Conservation (phyloP, 2,888 invertebrate genomes). For the Acheta domesticus region DNA sequence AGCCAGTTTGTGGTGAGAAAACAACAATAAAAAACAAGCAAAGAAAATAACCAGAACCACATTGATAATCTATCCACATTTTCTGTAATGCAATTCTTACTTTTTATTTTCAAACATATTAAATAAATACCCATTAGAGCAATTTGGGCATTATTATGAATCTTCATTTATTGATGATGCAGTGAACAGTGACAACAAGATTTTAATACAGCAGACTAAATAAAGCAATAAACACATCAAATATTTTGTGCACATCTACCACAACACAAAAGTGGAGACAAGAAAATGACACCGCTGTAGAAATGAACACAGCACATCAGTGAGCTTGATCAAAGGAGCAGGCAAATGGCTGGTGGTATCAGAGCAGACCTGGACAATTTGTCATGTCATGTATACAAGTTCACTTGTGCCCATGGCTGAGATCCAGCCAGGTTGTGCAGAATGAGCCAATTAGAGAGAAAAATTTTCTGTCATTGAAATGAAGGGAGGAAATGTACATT, state of each 20-base stretch:
- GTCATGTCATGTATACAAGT: background rate
- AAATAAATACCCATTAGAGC: background rate
- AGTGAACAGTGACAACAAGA: background rate
- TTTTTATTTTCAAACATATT: background rate
- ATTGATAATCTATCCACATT: background rate
- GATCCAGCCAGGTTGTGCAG: background rate
- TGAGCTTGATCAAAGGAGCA: background rate
- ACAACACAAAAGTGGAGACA: conserved; percentile 18
- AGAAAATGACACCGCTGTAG: conserved; percentile 9
- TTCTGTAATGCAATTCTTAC: conserved; percentile 12
- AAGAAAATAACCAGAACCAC: conserved; percentile 3
- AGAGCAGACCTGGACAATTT: background rate
- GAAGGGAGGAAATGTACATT: too few relatives aligned
- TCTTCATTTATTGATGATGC: background rate
- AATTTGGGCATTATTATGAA: background rate
- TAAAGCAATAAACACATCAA: background rate
- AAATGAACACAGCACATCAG: background rate
- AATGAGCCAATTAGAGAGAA: background rate
- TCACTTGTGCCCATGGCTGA: background rate
- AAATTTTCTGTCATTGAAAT: background rate
- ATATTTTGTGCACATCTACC: background rate
- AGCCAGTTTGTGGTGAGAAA: background rate
- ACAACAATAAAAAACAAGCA: background rate
- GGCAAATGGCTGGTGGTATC: conserved; percentile 8
- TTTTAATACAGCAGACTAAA: background rate